A percentile compares a stretch with the other conserved stretches of the same genome.
Evolutionary conservation across 1,140 invertebrate species (phyloP).

Genomic region (Drosophila ficusphila): DNA sequence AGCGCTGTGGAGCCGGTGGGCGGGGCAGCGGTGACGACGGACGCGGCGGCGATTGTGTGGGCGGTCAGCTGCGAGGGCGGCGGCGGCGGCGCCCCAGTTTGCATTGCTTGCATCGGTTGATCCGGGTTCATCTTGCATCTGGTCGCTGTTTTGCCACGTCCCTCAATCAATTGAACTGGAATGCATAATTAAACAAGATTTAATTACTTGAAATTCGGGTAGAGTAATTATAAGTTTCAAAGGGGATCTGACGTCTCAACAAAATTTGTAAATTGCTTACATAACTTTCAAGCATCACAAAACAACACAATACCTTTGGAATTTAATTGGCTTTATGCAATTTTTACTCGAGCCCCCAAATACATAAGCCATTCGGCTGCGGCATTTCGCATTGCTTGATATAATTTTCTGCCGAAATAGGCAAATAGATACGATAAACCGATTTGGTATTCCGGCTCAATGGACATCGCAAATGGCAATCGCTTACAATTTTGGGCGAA

Average conservation of each 20-base stretch:
- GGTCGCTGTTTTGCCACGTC: constrained; percentile 40
- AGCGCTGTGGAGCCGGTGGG: constrained; percentile 27
- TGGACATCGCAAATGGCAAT: constrained; percentile 19
- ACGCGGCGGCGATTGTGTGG: constrained; percentile 34
- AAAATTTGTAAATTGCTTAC: too few relatives aligned
- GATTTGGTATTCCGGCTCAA: constrained; percentile 26
- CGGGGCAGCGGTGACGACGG: constrained; percentile 5
- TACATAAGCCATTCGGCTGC: constrained; percentile 4
- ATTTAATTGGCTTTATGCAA: not conserved
- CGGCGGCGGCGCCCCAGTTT: constrained; percentile 57
- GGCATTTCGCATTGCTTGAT: constrained; percentile 20
- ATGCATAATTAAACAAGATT: too few relatives aligned
- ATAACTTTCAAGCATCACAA: too few relatives aligned
- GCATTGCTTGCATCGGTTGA: constrained; percentile 60
- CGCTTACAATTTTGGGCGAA: constrained; percentile 21
- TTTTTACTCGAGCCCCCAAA: not conserved
- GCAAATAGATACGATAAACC: constrained; percentile 30
- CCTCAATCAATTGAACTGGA: constrained; percentile 1
- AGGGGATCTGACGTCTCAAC: too few relatives aligned
- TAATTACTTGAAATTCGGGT: too few relatives aligned
- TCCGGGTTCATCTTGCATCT: constrained; percentile 78
- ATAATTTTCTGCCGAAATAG: constrained; percentile 23
- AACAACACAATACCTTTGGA: too few relatives aligned
- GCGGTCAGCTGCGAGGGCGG: constrained; percentile 56
- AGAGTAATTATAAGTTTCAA: too few relatives aligned